Evolutionary conservation across 1,140 invertebrate genomes (phyloP).

Genomic region (Arctopsyche grandis): DNA sequence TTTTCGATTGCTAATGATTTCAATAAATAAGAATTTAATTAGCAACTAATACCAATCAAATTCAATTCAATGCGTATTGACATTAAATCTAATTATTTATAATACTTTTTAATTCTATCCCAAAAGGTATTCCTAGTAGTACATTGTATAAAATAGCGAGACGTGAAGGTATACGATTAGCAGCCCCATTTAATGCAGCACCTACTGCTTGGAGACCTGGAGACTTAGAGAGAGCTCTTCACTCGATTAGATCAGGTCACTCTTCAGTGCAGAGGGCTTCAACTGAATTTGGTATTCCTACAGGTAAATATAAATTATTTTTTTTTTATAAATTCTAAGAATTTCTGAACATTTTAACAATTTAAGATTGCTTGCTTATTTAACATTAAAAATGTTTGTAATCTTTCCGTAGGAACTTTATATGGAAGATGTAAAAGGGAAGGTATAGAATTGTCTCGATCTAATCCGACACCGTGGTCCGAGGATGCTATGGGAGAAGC

Average conservation of each 20-base stretch:
- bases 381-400: background rate
- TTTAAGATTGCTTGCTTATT: too few relatives aligned
- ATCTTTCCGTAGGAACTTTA: constrained; percentile 71
- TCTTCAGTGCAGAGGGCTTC: constrained; percentile 88
- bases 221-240: constrained; percentile 83
- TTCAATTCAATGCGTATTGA: too few relatives aligned
- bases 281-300: constrained; percentile 86
- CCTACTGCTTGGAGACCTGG: constrained; percentile 88
- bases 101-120: too few relatives aligned
- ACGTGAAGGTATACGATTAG: constrained; percentile 85
- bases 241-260: constrained; percentile 82
- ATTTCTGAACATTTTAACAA: too few relatives aligned
- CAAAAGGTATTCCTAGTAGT: constrained; percentile 81
- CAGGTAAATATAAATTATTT: constrained; percentile 60
- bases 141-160: constrained; percentile 91
- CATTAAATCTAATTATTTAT: too few relatives aligned
- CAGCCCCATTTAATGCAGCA: constrained; percentile 89
- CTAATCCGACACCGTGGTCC: constrained; percentile 88
- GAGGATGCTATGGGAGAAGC: constrained; percentile 91
- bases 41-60: too few relatives aligned
- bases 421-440: constrained; percentile 89
- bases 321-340: background rate
- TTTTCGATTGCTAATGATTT: too few relatives aligned
- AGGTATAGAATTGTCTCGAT: constrained; percentile 86
- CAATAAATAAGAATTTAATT: too few relatives aligned